Base-by-base conservation (phyloP, 2,113 vertebrate genomes). In the Dasypus novemcinctus region DNA sequence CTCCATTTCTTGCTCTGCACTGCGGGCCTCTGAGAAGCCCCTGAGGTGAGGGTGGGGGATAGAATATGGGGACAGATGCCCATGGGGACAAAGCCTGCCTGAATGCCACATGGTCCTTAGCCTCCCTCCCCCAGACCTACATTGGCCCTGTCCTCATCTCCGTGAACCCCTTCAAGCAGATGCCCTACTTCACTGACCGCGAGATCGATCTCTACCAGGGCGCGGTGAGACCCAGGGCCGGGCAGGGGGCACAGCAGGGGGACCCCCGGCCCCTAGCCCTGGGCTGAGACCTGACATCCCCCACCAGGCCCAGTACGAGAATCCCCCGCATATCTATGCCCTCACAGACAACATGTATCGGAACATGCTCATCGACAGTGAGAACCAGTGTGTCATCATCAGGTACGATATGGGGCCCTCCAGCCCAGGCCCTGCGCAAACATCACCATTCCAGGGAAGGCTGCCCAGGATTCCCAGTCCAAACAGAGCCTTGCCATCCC, bases 371-470 rank as follows among this genome's bases (percentile, higher is more conserved):
- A 99, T 99, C 0, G 99, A 99, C 3, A 98, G 97, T 3, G 99
- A 99, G 98, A 99, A 99, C 97, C 99, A 99, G 90, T 99, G 99
- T 13, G 99, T 99, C 96, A 99, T 99, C 96, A 99, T 99, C 98
- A 99, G 99, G 98, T 99, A 93, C 8, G 1, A 27, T 4, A 20
- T 4, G 29, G 57, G 7, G 5, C 13, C 11, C 74, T 83, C 85
- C 43, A 41, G 20, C 20, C 57, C 57, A 23, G 21, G 27, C 13
- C 49, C 57, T 1, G 0, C 38, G 31, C 49, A 46, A 36, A 61
- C 13, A 23, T 46, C 41, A 7, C 29, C 1, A 4, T n/a, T 23
- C 25, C 14, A 41, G 31, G 25, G 41, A 43, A 11, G 10, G 9
- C n/a, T 78, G 27, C 68, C 21, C 2, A 64, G 69, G 91, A 17